Base-by-base conservation (phyloP, 2,888 invertebrate species). In the Fabriciana adippe region DNA sequence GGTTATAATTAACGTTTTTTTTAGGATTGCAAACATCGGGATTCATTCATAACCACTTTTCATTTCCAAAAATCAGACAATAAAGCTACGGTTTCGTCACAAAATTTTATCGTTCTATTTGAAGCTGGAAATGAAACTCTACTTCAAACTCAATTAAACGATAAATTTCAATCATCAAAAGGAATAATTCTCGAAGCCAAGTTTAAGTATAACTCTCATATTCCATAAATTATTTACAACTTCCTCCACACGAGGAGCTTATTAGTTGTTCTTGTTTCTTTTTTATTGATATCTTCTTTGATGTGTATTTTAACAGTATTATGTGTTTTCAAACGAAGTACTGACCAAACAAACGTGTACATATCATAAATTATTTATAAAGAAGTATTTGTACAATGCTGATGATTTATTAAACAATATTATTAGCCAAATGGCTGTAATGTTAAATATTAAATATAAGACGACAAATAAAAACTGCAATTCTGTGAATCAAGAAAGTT, bases 201-300 rank as follows among this genome's bases (percentile, higher is more conserved):
- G 61, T 41, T 61, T 48, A 65, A 53, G 35, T 61, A 61, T 54
- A 4, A 66, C 64, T 50, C 60, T 55, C n/a, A 55, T 66, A 66
- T 68, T 60, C 50, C 60, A 71, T 71, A 71, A 71, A 71, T 64
- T 66, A 69, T 71, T 71, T 71, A 71, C 63, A 51, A 53, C 69
- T 69, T 70, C 68, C 68, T 68, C 55, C 60, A 66, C 53, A 55
- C 54, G 31, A 57, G 18, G 55, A 59, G 65, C 66, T 64, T 64
- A 64, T 69, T 64, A 61, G 55, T 64, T 57, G 41, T 63, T 64
- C 47, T 66, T 63, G 26, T 47, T 67, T 60, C 50, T 59, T 59
- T 63, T 51, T 60, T 48, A 15, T 31, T 54, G 48, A 48, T 60
- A 16, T 54, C 14, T 60, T 47, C 60, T 66, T 66, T 60, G 55